phyloP scores from a whole-genome alignment of 2,113 vertebrate genomes.

The Emydocephalus ijimae region DNA sequence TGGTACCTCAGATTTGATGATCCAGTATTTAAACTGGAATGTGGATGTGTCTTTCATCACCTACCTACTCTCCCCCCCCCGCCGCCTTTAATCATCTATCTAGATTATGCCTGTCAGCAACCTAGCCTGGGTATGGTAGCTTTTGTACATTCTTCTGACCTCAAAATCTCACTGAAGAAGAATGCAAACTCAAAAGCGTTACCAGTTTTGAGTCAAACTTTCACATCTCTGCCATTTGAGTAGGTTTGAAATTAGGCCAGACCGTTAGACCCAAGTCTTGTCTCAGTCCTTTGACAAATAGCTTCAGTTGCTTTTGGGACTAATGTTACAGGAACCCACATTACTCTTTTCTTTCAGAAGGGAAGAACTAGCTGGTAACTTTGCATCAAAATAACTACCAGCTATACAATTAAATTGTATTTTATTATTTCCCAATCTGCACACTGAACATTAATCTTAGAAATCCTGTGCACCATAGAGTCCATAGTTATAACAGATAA shows the following conservation, averaged over 20 bases:
- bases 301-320: conserved; percentile 34
- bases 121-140: conserved; percentile 1
- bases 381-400: conserved; percentile 35
- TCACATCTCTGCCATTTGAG: conserved; percentile 54
- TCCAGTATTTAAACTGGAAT: background rate
- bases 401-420: conserved; percentile 42
- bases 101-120: conserved; percentile 42
- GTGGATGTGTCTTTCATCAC: background rate
- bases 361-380: conserved; percentile 59
- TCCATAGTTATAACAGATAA: conserved; percentile 44
- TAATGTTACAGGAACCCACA: conserved; percentile 43
- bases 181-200: conserved; percentile 56
- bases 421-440: conserved; percentile 25
- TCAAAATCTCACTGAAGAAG: conserved; percentile 53
- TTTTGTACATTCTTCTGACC: conserved; percentile 39
- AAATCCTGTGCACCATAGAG: conserved; percentile 38
- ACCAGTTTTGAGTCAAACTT: conserved; percentile 53
- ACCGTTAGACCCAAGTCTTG: conserved; percentile 53
- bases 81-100: conserved; percentile 20
- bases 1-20: background rate
- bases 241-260: conserved; percentile 58
- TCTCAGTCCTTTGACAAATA: conserved; percentile 47
- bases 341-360: conserved; percentile 56
- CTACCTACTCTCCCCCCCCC: conserved; percentile 22
- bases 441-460: background rate